Evolutionary conservation across 2,797 vertebrate species (phyloP), one percentile per base, ranked within the genome.

Genomic region (Pangasius mekongensis): DNA sequence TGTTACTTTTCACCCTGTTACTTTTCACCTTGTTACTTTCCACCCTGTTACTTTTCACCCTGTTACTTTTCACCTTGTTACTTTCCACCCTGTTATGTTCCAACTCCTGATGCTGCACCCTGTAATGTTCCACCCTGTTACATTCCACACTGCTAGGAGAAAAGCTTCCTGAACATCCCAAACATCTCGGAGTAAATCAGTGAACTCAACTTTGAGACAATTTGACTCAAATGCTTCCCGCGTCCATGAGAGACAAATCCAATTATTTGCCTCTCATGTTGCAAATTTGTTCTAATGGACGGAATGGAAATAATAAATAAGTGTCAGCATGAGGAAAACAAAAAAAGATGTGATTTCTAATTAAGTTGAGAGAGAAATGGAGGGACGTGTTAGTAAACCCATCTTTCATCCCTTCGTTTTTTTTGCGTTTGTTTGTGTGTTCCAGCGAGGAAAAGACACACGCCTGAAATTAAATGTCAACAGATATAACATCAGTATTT

Each of bases 311-410:
- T 66, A 95, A 95, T 95, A 96, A 96, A 96, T 95, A 96, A 95
- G 93, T 91, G 92, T 92, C 94, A 90, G 95, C 93, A 90, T 94
- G 94, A 93, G 94, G 94, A 96, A 95, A 97, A 95, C 60, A 49
- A 96, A 96, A 96, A 96, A 95, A 95, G 93, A 95, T 93, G 94
- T 91, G 93, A 96, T 96, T 97, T 97, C 94, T 96, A 96, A 96
- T 97, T 97, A 96, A 96, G 95, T 96, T 96, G 96, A 96, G 96
- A 96, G 95, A 88, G 87, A 94, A 95, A 95, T 92, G 92, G 95
- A 94, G 94, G 93, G 94, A 94, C 92, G 94, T 94, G 94, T 96
- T 95, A 95, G 95, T 92, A 95, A 96, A 96, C 92, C 94, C 94
- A 94, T 95, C 96, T 95, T 95, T 96, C 95, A 96, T 96, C 95